These are phyloP conservation scores for Leptobrachium ailaonicum DNA, from an alignment of 2,113 vertebrate species.

Conservation along the genomic window DNA sequence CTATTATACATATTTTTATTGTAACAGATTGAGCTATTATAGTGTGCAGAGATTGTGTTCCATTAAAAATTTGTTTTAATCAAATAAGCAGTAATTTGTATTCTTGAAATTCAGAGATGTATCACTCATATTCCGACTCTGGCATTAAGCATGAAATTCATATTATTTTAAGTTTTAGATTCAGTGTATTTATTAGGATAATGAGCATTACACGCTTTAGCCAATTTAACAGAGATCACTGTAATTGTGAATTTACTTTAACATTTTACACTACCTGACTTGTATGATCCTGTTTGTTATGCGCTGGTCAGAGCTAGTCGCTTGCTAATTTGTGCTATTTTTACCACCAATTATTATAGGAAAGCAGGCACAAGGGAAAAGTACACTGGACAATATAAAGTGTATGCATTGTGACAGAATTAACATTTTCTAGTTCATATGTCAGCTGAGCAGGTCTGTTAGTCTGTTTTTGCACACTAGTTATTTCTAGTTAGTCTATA, in stretches of 20 bases:
- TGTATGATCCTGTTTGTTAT: background rate
- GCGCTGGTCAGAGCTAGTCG: background rate
- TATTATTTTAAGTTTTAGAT: slow-evolving; percentile 11
- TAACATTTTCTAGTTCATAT: background rate
- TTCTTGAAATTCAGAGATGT: background rate
- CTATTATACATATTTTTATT: background rate
- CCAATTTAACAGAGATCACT: slow-evolving; percentile 4
- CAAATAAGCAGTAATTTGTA: background rate
- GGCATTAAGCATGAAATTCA: slow-evolving; percentile 10
- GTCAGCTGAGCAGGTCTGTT: no score
- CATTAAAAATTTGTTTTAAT: slow-evolving; percentile 9
- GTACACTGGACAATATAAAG: background rate
- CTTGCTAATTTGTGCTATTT: slow-evolving; percentile 3
- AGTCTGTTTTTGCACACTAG: no score
- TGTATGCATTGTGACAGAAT: background rate
- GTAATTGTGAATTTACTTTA: slow-evolving; percentile 15
- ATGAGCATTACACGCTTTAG: slow-evolving; percentile 19
- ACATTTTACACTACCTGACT: slow-evolving; percentile 2
- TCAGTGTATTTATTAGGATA: slow-evolving; percentile 16
- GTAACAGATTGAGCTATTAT: background rate
- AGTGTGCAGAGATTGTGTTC: background rate
- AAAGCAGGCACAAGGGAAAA: background rate
- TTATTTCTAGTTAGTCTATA: no score
- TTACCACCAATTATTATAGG: background rate
- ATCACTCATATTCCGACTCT: background rate